Percentiles rank a stretch among this genome's conserved stretches.
Conservation (phyloP, 2,797 vertebrate genomes). For the Sebastiscus tertius region DNA sequence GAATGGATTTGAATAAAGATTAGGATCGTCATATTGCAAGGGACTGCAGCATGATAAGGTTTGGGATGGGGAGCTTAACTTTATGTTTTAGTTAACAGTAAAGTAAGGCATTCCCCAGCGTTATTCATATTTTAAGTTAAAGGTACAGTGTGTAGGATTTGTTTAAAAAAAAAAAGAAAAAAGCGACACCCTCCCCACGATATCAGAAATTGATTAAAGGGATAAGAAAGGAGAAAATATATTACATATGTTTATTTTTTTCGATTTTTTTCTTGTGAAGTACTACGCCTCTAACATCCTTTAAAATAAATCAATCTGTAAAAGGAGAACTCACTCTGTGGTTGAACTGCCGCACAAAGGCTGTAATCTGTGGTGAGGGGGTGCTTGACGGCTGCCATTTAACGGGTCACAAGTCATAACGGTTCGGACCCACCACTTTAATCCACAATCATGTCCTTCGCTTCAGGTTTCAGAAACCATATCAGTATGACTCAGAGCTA, state of each 20-base stretch:
- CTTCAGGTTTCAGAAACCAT: background rate
- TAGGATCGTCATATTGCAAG: slow-evolving; percentile 4
- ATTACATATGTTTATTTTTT: background rate
- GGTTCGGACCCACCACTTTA: background rate
- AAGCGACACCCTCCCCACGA: background rate
- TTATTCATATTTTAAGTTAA: background rate
- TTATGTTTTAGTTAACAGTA: background rate
- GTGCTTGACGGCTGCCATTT: background rate
- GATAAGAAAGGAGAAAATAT: background rate
- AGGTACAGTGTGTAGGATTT: no score
- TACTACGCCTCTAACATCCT: background rate
- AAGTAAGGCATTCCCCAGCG: background rate
- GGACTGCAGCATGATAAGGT: background rate
- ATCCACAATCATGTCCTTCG: background rate
- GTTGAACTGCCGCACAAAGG: background rate
- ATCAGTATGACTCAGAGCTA: slow-evolving; percentile 18
- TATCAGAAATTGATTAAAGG: background rate
- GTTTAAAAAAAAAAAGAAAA: no score
- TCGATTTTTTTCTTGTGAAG: background rate
- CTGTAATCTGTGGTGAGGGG: background rate
- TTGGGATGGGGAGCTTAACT: background rate
- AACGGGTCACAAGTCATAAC: background rate
- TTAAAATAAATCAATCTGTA: background rate
- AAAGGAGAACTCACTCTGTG: background rate
- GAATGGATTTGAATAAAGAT: slow-evolving; percentile 41